These are phyloP conservation scores for Podarcis muralis DNA, from an alignment of 2,113 vertebrate species.

Conservation along the genomic window DNA sequence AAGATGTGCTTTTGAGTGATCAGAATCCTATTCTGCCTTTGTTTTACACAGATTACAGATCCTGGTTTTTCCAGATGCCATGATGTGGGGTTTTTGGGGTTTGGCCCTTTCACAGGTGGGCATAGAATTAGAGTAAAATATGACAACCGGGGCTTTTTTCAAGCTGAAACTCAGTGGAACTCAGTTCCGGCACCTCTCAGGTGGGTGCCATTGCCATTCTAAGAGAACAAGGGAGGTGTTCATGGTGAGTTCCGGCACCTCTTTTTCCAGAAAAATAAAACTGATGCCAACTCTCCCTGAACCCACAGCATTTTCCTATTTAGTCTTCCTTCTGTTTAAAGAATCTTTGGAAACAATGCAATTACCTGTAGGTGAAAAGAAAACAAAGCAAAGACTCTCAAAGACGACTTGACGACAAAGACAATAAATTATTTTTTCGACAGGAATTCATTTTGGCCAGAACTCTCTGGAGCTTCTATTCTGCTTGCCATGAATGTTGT, in stretches of 20 bases:
- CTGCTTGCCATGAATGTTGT: not conserved
- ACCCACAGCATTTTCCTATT: not conserved
- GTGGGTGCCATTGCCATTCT: too few species aligned
- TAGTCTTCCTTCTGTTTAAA: not conserved
- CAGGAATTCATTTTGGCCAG: conserved; percentile 13
- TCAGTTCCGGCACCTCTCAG: too few species aligned
- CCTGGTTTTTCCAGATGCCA: not conserved
- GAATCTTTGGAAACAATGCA: not conserved
- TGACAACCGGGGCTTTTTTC: not conserved
- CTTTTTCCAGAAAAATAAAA: too few species aligned
- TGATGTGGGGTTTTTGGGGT: not conserved
- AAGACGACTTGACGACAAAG: not conserved
- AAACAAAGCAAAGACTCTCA: conserved; percentile 26
- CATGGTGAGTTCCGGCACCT: too few species aligned
- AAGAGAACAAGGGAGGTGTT: too few species aligned
- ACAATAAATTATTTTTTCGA: not conserved
- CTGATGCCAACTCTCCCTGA: too few species aligned
- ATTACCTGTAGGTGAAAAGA: conserved; percentile 9
- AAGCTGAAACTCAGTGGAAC: too few species aligned
- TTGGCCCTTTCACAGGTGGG: not conserved
- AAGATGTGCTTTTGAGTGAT: too few species aligned
- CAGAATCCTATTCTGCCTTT: too few species aligned
- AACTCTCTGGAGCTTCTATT: conserved; percentile 8
- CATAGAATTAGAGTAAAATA: not conserved
- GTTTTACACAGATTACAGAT: not conserved